Evolutionary conservation across 1,140 invertebrate species (phyloP).

Genomic region (Plectrocnemia conspersa): DNA sequence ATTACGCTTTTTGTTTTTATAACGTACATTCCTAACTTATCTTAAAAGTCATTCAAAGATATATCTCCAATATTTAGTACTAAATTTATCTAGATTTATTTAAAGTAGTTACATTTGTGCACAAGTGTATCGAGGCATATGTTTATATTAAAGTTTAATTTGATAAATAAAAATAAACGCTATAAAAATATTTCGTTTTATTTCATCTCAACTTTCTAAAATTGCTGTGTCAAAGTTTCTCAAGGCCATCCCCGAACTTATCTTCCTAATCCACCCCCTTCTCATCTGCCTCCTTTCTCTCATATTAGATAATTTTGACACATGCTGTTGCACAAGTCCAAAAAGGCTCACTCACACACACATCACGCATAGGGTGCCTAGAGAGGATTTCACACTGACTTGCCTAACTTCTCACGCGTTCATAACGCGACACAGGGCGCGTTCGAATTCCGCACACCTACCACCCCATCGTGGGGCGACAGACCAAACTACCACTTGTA

Average conservation of each 20-base stretch:
- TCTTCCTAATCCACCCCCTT: no score
- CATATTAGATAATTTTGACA: neutral
- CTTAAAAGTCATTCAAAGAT: no score
- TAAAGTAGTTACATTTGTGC: no score
- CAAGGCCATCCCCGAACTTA: no score
- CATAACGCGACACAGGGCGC: conserved; percentile 33
- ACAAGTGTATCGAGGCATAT: no score
- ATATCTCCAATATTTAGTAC: no score
- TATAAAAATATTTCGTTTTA: neutral
- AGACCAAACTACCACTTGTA: neutral
- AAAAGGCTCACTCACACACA: conserved; percentile 4
- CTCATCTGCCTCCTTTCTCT: no score
- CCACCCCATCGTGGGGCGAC: neutral
- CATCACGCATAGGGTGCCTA: conserved; percentile 12
- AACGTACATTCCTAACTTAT: no score
- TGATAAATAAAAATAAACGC: neutral
- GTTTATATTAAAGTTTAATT: neutral
- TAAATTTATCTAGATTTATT: no score
- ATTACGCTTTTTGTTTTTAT: no score
- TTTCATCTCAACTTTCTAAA: neutral
- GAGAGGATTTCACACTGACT: conserved; percentile 35
- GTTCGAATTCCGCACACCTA: conserved; percentile 31
- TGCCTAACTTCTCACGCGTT: conserved; percentile 31
- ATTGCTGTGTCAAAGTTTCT: no score
- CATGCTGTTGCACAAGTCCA: conserved; percentile 5